Conservation (phyloP, 2,797 vertebrate genomes). For the Champsocephalus gunnari region DNA sequence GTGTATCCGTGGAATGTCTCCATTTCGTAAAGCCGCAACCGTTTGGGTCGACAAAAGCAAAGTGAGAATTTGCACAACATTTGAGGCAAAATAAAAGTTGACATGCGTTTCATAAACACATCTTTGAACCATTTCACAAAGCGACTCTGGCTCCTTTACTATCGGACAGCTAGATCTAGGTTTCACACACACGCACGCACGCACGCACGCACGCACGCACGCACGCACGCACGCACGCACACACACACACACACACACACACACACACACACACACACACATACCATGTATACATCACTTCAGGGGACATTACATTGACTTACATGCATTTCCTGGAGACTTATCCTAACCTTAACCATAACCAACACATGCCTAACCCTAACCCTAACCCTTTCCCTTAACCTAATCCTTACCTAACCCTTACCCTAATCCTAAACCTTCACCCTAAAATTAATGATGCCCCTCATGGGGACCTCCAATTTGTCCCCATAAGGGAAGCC, state of each 20-base stretch:
- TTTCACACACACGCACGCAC: neutral
- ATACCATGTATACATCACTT: no score
- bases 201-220: conserved; percentile 8
- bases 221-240: neutral
- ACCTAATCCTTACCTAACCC: no score
- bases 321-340: no score
- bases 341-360: no score
- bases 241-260: conserved; percentile 3
- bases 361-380: no score
- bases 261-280: neutral
- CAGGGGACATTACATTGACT: no score
- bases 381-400: no score
- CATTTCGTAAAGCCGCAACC: conserved; percentile 21
- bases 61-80: neutral
- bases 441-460: no score
- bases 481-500: no score
- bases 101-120: neutral
- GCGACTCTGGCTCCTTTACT: neutral
- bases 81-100: no score
- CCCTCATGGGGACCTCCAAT: no score
- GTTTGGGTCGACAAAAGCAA: conserved; percentile 1
- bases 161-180: neutral
- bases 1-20: conserved; percentile 7
- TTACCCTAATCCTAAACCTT: no score
- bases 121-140: conserved; percentile 10